Percentiles rank a stretch among this genome's conserved stretches.
phyloP scores from a whole-genome alignment of 2,113 vertebrate species.

The Percina caprodes region DNA sequence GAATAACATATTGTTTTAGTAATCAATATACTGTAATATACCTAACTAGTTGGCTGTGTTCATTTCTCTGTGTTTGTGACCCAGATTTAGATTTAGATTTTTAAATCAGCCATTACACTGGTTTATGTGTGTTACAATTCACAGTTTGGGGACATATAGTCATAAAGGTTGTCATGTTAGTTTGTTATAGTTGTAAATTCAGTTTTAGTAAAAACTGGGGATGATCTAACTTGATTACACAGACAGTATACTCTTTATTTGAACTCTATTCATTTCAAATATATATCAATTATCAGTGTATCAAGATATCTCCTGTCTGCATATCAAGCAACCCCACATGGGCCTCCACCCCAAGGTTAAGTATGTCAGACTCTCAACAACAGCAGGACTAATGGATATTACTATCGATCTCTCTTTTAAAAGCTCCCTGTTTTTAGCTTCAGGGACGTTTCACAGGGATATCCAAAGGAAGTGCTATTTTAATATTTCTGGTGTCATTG shows the following conservation, averaged over 20 bases:
- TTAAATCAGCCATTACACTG: no score
- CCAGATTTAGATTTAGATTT: no score
- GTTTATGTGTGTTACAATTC: no score
- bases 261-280: background rate
- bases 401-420: constrained; percentile 27
- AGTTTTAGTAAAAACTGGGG: background rate
- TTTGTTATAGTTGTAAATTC: no score
- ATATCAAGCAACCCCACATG: background rate
- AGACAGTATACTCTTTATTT: background rate
- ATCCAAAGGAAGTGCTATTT: constrained; percentile 12
- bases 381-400: background rate
- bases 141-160: no score
- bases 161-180: no score
- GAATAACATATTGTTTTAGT: no score
- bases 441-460: constrained; percentile 7
- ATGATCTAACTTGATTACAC: background rate
- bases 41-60: no score
- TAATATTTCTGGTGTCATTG: constrained; percentile 20
- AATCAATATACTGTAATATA: no score
- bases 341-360: background rate
- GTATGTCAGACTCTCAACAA: background rate
- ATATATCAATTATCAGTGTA: background rate
- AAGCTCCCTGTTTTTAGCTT: background rate
- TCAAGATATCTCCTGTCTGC: background rate
- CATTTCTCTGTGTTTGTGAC: no score